Conservation (phyloP, 2,113 vertebrate species). For the Phyllostomus discolor region DNA sequence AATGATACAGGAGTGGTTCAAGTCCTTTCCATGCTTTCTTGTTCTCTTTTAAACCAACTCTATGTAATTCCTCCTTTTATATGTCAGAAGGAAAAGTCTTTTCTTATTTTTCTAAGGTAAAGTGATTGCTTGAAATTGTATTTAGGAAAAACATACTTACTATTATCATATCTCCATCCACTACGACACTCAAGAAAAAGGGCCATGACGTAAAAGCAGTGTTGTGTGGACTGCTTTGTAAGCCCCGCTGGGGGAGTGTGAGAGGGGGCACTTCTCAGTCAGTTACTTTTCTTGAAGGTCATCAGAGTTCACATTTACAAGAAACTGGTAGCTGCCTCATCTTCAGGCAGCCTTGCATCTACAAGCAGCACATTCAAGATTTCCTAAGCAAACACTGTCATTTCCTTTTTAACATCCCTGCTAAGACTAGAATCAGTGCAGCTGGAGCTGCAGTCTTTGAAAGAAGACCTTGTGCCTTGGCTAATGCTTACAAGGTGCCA, state of each 20-base stretch:
- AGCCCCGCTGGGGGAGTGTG: not conserved
- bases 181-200: not conserved
- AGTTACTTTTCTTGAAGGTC: not conserved
- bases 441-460: not conserved
- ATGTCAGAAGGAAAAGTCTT: not conserved
- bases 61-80: not conserved
- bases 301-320: not conserved
- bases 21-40: not conserved
- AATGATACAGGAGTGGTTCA: not conserved
- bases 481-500: not conserved
- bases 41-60: not conserved
- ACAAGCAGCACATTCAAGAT: not conserved
- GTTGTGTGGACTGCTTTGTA: not conserved
- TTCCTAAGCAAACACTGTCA: not conserved
- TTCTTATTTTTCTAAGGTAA: not conserved
- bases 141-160: not conserved
- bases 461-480: not conserved
- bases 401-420: not conserved
- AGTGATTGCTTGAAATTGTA: not conserved
- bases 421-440: not conserved
- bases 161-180: not conserved
- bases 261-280: not conserved
- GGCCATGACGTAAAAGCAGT: not conserved
- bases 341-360: not conserved
- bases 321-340: not conserved